Conservation (phyloP, 2,888 invertebrate species). For the Sinotaia quadrata region DNA sequence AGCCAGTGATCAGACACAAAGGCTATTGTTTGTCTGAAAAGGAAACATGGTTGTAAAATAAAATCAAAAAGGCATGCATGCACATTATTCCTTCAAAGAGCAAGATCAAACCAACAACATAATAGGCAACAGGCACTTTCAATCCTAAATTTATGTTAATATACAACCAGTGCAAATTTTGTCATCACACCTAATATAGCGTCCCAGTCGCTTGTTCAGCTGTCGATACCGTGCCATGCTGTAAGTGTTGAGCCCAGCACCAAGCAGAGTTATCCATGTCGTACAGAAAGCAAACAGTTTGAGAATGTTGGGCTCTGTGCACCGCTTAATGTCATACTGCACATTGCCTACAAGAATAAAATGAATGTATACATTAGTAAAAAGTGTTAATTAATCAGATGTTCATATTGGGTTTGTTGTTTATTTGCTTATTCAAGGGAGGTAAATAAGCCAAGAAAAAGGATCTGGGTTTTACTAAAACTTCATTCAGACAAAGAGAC, state of each 20-base stretch:
- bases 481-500: too few relatives aligned
- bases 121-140: too few relatives aligned
- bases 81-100: neutral
- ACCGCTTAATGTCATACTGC: constrained; percentile 66
- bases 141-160: too few relatives aligned
- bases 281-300: constrained; percentile 82
- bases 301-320: constrained; percentile 79
- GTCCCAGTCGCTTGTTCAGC: constrained; percentile 76
- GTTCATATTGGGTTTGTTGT: neutral
- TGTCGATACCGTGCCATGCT: constrained; percentile 79
- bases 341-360: constrained; percentile 34
- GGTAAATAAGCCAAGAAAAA: too few relatives aligned
- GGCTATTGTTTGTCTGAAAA: constrained; percentile 79
- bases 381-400: too few relatives aligned
- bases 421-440: neutral
- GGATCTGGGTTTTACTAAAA: too few relatives aligned
- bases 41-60: neutral
- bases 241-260: constrained; percentile 80
- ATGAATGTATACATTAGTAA: neutral
- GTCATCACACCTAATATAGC: constrained; percentile 69
- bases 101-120: too few relatives aligned
- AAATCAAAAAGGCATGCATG: too few relatives aligned
- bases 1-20: constrained; percentile 83
- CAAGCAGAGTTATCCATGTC: constrained; percentile 78
- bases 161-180: too few relatives aligned